Base-by-base conservation (phyloP, 2,797 vertebrate species). In the Etheostoma perlongum region DNA sequence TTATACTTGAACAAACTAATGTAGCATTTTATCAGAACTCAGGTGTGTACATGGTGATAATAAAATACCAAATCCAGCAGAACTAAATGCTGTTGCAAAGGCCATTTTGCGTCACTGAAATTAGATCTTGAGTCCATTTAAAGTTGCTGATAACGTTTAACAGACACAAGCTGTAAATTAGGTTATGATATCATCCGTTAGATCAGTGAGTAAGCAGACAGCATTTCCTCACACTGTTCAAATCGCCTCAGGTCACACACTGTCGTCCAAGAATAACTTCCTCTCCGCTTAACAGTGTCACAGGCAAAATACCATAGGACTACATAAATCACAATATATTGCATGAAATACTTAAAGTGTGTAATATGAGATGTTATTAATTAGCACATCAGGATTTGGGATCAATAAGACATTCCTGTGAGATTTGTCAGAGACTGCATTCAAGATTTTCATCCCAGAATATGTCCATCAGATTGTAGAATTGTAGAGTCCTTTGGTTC, bases 231-330 rank as follows among this genome's bases (percentile, higher is more conserved):
- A 8, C 65, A 13, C 48, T 19, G n/a, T 44, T 74, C 18, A 8
- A 69, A 74, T 62, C 21, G 75, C 92, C 86, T 83, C 93, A 87
- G 91, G 94, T 60, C 62, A 76, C 89, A 85, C 90, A 83, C 85
- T 91, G 87, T 90, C 61, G 58, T 68, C 92, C 94, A 86, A 91
- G 91, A 59, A 40, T 40, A 62, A 64, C 77, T 84, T 82, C 79
- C 72, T 84, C 73, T 88, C 53, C 72, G 40, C 71, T 78, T 66
- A 74, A 70, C 76, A 73, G 62, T 75, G 70, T 63, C 30, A 36
- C 58, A 53, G 30, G 72, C 82, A 57, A 88, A 84, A 82, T 76
- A 78, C 74, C 78, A 60, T 58, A 48, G 63, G 14, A 67, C 53
- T 14, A 33, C 60, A 81, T 84, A 87, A 90, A 89, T 88, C 86